These are phyloP conservation scores for Phalacrocorax pelagicus DNA, from an alignment of 2,113 vertebrate species.

Conservation along the genomic window DNA sequence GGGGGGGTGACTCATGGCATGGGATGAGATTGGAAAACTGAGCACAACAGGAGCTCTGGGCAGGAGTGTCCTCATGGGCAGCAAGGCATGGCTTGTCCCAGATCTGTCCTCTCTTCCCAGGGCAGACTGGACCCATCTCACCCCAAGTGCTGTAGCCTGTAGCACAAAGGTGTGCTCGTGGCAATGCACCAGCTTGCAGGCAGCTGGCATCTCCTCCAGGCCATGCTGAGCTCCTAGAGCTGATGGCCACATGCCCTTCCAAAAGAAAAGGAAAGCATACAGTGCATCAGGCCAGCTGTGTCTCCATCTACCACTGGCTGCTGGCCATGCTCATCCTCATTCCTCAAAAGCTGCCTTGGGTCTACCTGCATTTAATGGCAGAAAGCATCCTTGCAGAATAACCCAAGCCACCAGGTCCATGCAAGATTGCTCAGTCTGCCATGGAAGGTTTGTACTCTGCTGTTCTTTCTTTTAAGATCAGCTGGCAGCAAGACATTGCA, in stretches of 20 bases:
- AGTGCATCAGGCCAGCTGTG: not conserved
- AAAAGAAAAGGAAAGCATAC: not conserved
- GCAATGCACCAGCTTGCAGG: not conserved
- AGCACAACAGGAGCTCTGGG: accelerated
- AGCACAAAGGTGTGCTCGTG: not conserved
- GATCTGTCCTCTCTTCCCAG: not conserved
- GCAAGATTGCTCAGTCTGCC: not conserved
- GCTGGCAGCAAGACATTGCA: not conserved
- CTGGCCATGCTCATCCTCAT: not conserved
- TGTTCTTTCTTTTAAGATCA: not conserved
- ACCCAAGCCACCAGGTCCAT: not conserved
- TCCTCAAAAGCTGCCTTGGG: not conserved
- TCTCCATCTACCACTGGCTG: not conserved
- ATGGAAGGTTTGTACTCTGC: not conserved
- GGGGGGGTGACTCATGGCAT: not conserved
- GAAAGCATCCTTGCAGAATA: not conserved
- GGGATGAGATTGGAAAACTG: not conserved
- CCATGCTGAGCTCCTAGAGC: not conserved
- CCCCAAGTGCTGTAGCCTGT: not conserved
- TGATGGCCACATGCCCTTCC: not conserved
- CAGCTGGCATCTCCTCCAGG: not conserved
- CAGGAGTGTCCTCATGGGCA: not conserved
- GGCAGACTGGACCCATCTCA: not conserved
- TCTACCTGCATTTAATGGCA: not conserved
- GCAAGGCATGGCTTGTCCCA: not conserved